Evolutionary conservation across 2,113 vertebrate genomes (phyloP).

Genomic region (Myiopsitta monachus): DNA sequence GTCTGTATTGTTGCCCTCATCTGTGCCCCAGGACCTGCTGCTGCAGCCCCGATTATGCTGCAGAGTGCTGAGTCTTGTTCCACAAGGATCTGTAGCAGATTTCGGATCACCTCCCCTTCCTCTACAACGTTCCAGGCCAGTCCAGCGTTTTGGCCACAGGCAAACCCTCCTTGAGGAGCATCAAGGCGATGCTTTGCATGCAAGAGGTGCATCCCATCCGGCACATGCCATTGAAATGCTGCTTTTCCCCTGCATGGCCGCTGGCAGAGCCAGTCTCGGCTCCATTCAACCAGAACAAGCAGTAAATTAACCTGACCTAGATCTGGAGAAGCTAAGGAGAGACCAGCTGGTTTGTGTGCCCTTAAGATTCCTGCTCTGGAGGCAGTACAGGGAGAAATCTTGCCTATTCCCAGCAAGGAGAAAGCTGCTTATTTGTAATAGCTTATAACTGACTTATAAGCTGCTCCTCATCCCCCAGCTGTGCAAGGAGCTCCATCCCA

Average conservation of each 20-base stretch:
- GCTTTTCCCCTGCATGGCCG: fast-evolving
- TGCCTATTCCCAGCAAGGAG: background rate
- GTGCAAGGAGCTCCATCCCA: background rate
- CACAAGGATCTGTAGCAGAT: background rate
- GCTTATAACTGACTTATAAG: background rate
- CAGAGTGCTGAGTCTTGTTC: background rate
- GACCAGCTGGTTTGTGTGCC: background rate
- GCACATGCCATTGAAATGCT: background rate
- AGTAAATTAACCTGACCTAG: conserved; percentile 39
- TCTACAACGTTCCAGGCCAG: background rate
- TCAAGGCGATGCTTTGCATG: fast-evolving
- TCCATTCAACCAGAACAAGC: conserved; percentile 16
- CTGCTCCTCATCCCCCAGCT: fast-evolving
- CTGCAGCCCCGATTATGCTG: background rate
- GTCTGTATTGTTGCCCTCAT: background rate
- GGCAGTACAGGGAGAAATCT: background rate
- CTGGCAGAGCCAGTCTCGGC: background rate
- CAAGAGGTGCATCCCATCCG: background rate
- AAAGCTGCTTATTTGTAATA: background rate
- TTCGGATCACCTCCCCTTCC: background rate
- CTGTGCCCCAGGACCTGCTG: background rate
- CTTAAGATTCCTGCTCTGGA: background rate
- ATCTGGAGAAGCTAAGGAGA: background rate
- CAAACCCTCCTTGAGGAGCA: background rate
- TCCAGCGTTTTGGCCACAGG: background rate